Percentiles rank a stretch among this genome's conserved stretches.
phyloP scores from a whole-genome alignment of 2,113 vertebrate species.

The Regulus satrapa region DNA sequence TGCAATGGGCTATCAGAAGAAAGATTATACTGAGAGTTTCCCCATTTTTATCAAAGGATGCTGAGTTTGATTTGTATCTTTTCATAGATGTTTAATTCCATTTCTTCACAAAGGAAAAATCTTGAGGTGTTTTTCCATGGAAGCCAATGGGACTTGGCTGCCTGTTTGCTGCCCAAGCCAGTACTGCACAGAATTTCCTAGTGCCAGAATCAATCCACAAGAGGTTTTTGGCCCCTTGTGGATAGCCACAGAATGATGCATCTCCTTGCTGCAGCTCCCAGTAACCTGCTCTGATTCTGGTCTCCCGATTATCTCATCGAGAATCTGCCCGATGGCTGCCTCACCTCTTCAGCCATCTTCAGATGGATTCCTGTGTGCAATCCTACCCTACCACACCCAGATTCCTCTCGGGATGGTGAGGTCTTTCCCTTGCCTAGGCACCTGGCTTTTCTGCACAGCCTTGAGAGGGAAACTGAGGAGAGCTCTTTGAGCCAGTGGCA shows the following conservation, averaged over 20 bases:
- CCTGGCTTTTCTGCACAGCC: not conserved
- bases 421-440: not conserved
- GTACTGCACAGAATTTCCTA: not conserved
- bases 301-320: not conserved
- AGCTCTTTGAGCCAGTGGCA: not conserved
- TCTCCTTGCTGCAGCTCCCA: not conserved
- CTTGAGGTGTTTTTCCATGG: not conserved
- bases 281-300: not conserved
- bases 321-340: not conserved
- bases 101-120: not conserved
- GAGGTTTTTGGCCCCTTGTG: not conserved
- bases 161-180: not conserved
- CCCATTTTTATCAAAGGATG: not conserved
- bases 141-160: not conserved
- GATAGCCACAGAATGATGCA: not conserved
- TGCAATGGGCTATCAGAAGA: not conserved
- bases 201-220: not conserved
- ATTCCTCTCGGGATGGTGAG: fast-evolving
- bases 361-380: fast-evolving
- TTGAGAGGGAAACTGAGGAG: not conserved
- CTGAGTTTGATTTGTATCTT: not conserved
- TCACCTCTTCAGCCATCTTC: not conserved
- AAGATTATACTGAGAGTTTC: not conserved
- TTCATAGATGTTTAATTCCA: not conserved
- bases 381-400: not conserved